These are phyloP conservation scores for Rhadina sibilatrix DNA, from an alignment of 2,113 vertebrate genomes.

Conservation along the genomic window DNA sequence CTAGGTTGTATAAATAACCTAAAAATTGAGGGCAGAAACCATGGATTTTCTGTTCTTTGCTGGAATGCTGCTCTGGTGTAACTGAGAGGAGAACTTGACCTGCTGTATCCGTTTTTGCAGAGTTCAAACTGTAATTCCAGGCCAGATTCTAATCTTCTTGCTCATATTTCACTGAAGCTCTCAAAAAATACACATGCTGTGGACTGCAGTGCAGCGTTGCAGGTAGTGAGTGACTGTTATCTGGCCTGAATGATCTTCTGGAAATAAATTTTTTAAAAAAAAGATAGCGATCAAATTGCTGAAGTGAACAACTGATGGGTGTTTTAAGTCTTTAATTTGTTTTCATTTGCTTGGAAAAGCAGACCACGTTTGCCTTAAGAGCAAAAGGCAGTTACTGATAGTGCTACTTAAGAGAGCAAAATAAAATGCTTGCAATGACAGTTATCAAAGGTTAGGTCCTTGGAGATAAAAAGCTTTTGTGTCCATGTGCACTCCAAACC, in stretches of 20 bases:
- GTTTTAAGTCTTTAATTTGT: conserved; percentile 45
- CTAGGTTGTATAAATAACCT: conserved; percentile 23
- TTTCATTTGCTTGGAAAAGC: conserved; percentile 53
- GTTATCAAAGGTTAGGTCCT: conserved; percentile 32
- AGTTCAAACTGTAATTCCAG: conserved; percentile 49
- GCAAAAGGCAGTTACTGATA: conserved; percentile 7
- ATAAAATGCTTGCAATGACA: conserved; percentile 43
- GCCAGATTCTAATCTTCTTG: conserved; percentile 57
- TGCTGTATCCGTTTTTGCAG: conserved; percentile 56
- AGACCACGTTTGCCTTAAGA: conserved; percentile 11
- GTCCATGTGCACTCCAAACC: not conserved
- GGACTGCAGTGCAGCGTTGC: not conserved
- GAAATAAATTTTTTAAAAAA: not conserved
- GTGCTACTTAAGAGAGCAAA: not conserved
- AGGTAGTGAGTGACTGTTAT: not conserved
- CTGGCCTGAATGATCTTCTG: conserved; percentile 35
- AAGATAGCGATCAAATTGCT: conserved; percentile 10
- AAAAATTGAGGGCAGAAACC: conserved; percentile 20
- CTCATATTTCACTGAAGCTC: conserved; percentile 60
- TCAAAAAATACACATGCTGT: conserved; percentile 49
- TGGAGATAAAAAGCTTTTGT: conserved; percentile 54
- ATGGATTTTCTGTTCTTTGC: conserved; percentile 50
- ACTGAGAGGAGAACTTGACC: conserved; percentile 58
- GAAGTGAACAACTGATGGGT: conserved; percentile 37
- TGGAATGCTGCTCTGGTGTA: conserved; percentile 57